Base-by-base conservation (phyloP, 1,140 invertebrate species). In the Philopotamus ludificatus region DNA sequence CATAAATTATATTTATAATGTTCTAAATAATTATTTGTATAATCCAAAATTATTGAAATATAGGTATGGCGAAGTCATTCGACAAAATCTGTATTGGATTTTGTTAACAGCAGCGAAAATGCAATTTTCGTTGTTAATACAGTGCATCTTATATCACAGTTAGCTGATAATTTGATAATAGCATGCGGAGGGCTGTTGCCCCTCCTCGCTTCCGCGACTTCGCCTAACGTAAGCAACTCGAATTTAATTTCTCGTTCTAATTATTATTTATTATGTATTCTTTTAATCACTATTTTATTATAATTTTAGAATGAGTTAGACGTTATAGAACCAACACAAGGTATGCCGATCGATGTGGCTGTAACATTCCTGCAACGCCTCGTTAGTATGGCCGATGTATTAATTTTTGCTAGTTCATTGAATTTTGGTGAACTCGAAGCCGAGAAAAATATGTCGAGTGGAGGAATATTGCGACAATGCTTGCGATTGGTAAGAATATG, bases 381-480 rank as follows among this genome's bases (percentile, higher is more conserved):
- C 65, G 96, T 98, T 63, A 96, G 96, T 76, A 94, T 99, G 90
- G 95, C 96, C 1, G 98, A 99, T 76, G 94, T 99, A 16, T 84
- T 99, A 41, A 95, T 99, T 66, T 99, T 99, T 82, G 95, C 96
- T 51, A 97, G 94, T 73, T 95, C 94, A 7, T 84, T 97, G 34
- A 99, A 97, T 81, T 98, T 99, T 75, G 91, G 90, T 55, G 97
- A 99, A 81, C 80, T 99, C 26, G 98, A 99, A 80, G 93, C 95
- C 0, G 98, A 99, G 77, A 99, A 99, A 81, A 99, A 98, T 75
- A 99, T 99, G 96, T 97, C 96, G n/a, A 94, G 91, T 73, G 98
- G 98, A 22, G 97, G 97, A 41, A 99, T 99, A 68, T 78, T 99
- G 10, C 80, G 97, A 65, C 98, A 99, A 80, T 98, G 96, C 78